phyloP scores from a whole-genome alignment of 2,113 vertebrate species.

The Corydoras sp. region DNA sequence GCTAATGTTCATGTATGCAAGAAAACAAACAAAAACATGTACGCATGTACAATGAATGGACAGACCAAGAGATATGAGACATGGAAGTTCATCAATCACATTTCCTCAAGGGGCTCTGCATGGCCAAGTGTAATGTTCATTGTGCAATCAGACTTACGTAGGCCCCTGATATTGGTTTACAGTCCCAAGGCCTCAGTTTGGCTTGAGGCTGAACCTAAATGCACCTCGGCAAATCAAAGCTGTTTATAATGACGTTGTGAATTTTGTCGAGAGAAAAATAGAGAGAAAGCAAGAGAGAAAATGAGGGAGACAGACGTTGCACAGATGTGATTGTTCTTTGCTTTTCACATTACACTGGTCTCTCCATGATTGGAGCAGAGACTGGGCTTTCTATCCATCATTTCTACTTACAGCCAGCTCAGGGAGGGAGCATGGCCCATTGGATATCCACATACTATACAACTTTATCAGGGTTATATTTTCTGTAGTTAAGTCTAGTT shows the following conservation, averaged over 20 bases:
- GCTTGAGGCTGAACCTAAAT: conserved; percentile 60
- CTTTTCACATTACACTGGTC: conserved; percentile 42
- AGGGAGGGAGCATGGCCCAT: no score
- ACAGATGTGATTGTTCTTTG: conserved; percentile 47
- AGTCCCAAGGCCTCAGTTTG: conserved; percentile 56
- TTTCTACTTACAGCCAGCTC: no score
- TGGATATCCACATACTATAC: conserved; percentile 23
- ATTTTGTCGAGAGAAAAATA: conserved; percentile 40
- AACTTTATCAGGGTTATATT: conserved; percentile 45
- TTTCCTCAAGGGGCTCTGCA: conserved; percentile 53
- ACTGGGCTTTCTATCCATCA: conserved; percentile 1
- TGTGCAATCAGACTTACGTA: conserved; percentile 61
- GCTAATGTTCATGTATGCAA: conserved; percentile 27
- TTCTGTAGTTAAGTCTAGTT: conserved; percentile 38
- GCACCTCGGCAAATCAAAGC: conserved; percentile 61
- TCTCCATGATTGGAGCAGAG: conserved; percentile 29
- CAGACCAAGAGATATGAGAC: conserved; percentile 31
- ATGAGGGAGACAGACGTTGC: conserved; percentile 29
- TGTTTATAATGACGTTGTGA: conserved; percentile 56
- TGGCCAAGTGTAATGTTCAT: conserved; percentile 56
- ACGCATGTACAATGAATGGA: not conserved
- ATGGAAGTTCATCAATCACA: conserved; percentile 59
- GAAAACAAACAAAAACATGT: conserved; percentile 7
- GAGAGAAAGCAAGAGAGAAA: conserved; percentile 9
- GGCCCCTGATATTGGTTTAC: conserved; percentile 59